Base-by-base conservation (phyloP, 2,888 invertebrate species). In the Oligia fasciuncula region DNA sequence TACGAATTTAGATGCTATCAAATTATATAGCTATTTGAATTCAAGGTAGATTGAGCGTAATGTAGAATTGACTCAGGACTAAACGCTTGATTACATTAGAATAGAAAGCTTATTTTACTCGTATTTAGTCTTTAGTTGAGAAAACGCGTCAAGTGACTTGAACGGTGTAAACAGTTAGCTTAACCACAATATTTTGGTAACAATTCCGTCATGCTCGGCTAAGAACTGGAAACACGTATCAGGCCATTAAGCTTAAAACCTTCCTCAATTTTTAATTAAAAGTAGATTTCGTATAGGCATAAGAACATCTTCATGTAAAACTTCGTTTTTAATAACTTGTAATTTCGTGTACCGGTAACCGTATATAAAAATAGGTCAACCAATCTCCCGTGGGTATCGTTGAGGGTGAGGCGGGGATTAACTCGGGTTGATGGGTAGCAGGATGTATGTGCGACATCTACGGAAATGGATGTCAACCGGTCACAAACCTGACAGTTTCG, bases 21-120 rank as follows among this genome's bases (percentile, higher is more conserved):
- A 89, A 89, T 84, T 84, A 85, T 89, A 78, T 78, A 70, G 68
- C 72, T 79, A 70, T 87, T 89, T 84, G 76, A 79, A 82, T 84
- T 87, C 76, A 81, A 87, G 74, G 76, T 79, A 73, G 76, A 83
- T 83, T 80, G 49, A 73, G 67, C 51, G 65, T 60, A 57, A 78
- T 73, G 80, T 74, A 66, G 83, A 73, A 79, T 88, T 62, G 73
- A 68, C 62, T 69, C 43, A 51, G n/a, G 35, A 29, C 57, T 54
- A 79, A 84, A 70, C 29, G 57, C 3, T 69, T 29, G 57, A 6
- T 80, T 35, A 80, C 23, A 29, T 62, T 46, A 46, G 14, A 63
- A 66, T 46, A 46, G 14, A 63, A 66, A 66, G 40, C n/a, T 54
- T 68, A 49, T 76, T 63, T 51, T 49, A 74, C n/a, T 66, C 19